Conservation (phyloP, 2,797 vertebrate genomes). For the Lutjanus argentimaculatus region DNA sequence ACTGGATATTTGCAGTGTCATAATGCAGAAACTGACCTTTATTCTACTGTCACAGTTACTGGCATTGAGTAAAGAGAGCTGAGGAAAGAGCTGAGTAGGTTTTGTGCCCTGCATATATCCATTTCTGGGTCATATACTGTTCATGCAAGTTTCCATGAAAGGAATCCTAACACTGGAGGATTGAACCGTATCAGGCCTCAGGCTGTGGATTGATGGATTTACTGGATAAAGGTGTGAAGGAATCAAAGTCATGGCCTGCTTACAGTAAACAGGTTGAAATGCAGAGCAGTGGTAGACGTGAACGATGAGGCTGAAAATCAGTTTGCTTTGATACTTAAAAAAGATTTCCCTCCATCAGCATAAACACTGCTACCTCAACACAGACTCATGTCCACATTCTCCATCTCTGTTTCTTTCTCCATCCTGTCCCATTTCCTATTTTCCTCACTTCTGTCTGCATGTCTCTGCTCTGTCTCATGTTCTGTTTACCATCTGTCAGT, state of each 20-base stretch:
- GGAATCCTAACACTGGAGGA: too few species aligned
- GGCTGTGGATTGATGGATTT: conserved; percentile 8
- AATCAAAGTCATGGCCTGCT: background rate
- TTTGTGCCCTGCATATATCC: background rate
- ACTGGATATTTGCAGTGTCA: background rate
- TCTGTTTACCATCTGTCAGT: too few species aligned
- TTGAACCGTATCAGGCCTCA: background rate
- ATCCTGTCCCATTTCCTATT: background rate
- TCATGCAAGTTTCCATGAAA: background rate
- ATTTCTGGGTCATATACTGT: background rate
- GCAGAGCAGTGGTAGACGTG: background rate
- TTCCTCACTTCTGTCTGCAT: too few species aligned
- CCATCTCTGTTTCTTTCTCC: background rate
- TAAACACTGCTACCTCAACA: conserved; percentile 32
- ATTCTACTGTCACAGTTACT: background rate
- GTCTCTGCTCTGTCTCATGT: too few species aligned
- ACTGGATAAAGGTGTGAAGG: background rate
- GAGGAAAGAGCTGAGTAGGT: background rate
- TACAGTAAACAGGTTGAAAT: background rate
- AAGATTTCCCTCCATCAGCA: conserved; percentile 38
- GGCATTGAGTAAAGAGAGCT: background rate
- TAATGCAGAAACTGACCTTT: too few species aligned
- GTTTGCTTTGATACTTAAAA: conserved; percentile 2
- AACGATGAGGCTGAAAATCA: conserved; percentile 17
- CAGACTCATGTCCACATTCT: background rate